Base-by-base conservation (phyloP, 2,113 vertebrate genomes). In the Vimba vimba region DNA sequence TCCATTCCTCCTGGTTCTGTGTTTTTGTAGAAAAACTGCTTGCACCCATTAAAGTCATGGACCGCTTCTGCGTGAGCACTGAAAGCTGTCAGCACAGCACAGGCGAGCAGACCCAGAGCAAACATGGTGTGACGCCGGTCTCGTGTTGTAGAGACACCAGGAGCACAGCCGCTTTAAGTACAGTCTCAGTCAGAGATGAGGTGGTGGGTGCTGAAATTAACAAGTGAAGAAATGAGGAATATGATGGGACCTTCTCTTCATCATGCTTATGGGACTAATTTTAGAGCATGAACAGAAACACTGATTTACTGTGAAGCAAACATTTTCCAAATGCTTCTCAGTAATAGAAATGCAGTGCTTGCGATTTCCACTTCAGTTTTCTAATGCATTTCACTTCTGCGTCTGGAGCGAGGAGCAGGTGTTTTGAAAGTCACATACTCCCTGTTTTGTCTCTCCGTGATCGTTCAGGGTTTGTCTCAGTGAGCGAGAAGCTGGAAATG, bases 1-100 rank as follows among this genome's bases (percentile, higher is more conserved):
- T 57, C 79, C 43, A 87, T 81, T 25, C 77, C 68, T 23, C 0
- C 11, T 17, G 87, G 83, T 80, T 82, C 71, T 27, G 2, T 69
- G 2, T 2, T 2, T 12, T 60, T 52, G 71, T 85, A 85, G 33
- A 85, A 88, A 27, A 82, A 77, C 1, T 36, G 0, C 4, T 4
- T n/a, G 68, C 87, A 88, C 2, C 66, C 6, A 68, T 25, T 2
- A 62, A 62, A 62, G 0, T 1, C 0, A 0, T 0, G 1, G 59
- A 55, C 52, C 6, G 21, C 52, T 55, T 21, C 2, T 55, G 52
- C 52, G 6, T 55, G 52, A 55, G 52, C 52, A 6, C 17, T 55
- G 52, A 55, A 55, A 7, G 52, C 52, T 19, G 5, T 6, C 52
- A 55, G 52, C 52, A 21, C 8, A 60, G n/a, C 3, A 60, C 59